Evolutionary conservation across 2,888 invertebrate genomes (phyloP).

Genomic region (Dorcus hopei): DNA sequence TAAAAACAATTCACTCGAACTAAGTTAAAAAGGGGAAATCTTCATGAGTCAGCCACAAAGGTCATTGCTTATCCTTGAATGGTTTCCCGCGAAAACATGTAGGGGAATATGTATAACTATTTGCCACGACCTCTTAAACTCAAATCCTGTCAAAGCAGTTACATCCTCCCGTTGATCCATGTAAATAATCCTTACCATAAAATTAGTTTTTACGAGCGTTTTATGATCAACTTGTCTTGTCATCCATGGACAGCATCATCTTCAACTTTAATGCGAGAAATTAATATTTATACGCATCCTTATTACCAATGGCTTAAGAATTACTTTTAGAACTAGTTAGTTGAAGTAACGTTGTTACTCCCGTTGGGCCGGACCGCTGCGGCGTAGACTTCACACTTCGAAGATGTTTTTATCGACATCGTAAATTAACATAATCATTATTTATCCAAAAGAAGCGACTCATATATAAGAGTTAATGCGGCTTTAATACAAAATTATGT

Average conservation of each 20-base stretch:
- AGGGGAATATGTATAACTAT: background rate
- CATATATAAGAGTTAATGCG: background rate
- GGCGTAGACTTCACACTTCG: constrained; percentile 22
- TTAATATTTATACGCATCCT: constrained; percentile 16
- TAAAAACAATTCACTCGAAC: too few relatives aligned
- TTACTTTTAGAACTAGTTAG: background rate
- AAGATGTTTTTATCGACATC: constrained; percentile 22
- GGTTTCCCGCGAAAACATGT: background rate
- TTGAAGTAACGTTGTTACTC: background rate
- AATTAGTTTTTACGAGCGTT: constrained; percentile 45
- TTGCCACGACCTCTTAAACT: background rate
- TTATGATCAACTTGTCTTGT: constrained; percentile 46
- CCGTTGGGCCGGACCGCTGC: constrained; percentile 3
- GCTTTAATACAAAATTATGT: constrained; percentile 1
- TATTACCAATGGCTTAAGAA: constrained; percentile 5
- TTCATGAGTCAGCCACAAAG: too few relatives aligned
- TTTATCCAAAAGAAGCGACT: constrained; percentile 8
- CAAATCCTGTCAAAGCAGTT: constrained; percentile 1
- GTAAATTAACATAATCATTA: constrained; percentile 21
- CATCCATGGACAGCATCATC: constrained; percentile 42
- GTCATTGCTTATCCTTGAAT: too few relatives aligned
- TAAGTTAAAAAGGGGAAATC: too few relatives aligned
- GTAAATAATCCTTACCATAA: constrained; percentile 43
- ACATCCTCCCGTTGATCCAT: constrained; percentile 18
- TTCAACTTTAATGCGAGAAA: constrained; percentile 22